Percentiles rank a stretch among this genome's conserved stretches.
phyloP scores from a whole-genome alignment of 2,888 invertebrate genomes.

The Hedya salicella region DNA sequence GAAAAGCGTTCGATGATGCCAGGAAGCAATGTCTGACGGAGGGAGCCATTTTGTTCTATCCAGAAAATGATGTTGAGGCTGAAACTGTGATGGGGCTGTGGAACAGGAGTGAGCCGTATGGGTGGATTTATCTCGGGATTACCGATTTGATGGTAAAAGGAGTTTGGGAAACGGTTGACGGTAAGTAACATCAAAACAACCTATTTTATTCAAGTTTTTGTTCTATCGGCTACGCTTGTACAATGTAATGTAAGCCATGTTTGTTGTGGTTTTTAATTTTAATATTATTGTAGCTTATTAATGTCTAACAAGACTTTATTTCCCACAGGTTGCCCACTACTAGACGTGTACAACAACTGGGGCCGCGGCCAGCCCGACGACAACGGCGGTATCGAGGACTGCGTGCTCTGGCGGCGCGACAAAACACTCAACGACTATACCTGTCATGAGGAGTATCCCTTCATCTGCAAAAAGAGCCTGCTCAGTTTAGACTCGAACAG shows the following conservation, averaged over 20 bases:
- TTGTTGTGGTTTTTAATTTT: not conserved
- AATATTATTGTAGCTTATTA: not conserved
- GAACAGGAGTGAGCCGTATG: slow-evolving; percentile 47
- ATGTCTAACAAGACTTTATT: not conserved
- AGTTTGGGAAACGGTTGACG: slow-evolving; percentile 61
- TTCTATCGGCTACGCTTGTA: no score
- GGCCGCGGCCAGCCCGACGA: slow-evolving; percentile 65
- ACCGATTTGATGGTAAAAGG: slow-evolving; percentile 60
- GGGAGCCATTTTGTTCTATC: slow-evolving; percentile 47
- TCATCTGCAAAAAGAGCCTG: slow-evolving; percentile 69
- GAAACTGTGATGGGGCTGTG: slow-evolving; percentile 33
- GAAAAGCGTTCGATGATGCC: slow-evolving; percentile 45
- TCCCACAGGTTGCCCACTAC: slow-evolving; percentile 57
- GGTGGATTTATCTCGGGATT: slow-evolving; percentile 59
- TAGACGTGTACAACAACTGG: slow-evolving; percentile 65
- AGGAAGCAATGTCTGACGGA: slow-evolving; percentile 45
- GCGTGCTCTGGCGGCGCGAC: slow-evolving; percentile 56
- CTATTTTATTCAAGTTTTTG: no score
- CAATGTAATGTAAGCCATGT: no score
- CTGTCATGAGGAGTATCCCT: slow-evolving; percentile 59
- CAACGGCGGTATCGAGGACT: slow-evolving; percentile 57
- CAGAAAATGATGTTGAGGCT: slow-evolving; percentile 45
- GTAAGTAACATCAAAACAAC: slow-evolving; percentile 45
- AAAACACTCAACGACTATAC: slow-evolving; percentile 60
- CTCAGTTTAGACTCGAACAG: slow-evolving; percentile 63